A percentile compares a stretch with the other conserved stretches of the same genome.
Conservation (phyloP, 1,140 invertebrate genomes). For the Zaprionus capensis region DNA sequence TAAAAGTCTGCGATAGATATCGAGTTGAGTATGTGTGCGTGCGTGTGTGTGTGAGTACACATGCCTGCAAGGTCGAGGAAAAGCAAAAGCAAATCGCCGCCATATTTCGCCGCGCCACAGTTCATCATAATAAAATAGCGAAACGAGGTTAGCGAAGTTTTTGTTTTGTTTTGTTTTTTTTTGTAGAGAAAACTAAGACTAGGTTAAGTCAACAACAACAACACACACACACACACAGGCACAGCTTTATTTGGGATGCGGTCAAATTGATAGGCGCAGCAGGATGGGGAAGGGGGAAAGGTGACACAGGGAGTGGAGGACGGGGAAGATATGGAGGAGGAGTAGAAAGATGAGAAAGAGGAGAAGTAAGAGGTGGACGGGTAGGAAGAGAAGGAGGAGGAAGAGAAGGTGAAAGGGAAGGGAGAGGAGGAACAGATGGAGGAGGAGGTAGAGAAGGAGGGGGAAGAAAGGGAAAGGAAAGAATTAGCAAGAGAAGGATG, state of each 20-base stretch:
- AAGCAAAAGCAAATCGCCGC: constrained; percentile 19
- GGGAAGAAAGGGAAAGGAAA: too few species aligned
- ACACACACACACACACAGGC: not conserved
- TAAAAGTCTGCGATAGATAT: constrained; percentile 38
- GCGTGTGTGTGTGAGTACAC: constrained; percentile 14
- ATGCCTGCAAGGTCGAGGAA: constrained; percentile 44
- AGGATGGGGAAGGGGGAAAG: not conserved
- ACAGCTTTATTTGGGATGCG: constrained; percentile 17
- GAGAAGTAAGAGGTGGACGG: not conserved
- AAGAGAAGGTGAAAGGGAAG: too few species aligned
- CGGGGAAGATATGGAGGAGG: not conserved
- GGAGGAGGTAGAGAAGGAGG: too few species aligned
- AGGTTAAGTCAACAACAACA: constrained; percentile 32
- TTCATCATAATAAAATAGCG: constrained; percentile 28
- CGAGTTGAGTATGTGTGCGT: not conserved
- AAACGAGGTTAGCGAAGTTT: constrained; percentile 46
- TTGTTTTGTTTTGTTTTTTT: constrained; percentile 16
- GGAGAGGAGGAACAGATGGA: too few species aligned
- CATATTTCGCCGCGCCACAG: constrained; percentile 2
- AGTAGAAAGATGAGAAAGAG: not conserved
- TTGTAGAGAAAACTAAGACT: constrained; percentile 27
- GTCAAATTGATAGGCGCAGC: constrained; percentile 17
- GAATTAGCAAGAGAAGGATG: too few species aligned
- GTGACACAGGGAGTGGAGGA: not conserved
- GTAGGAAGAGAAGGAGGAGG: too few species aligned